Conservation (phyloP, 2,113 vertebrate species). For the Barnardius zonarius region DNA sequence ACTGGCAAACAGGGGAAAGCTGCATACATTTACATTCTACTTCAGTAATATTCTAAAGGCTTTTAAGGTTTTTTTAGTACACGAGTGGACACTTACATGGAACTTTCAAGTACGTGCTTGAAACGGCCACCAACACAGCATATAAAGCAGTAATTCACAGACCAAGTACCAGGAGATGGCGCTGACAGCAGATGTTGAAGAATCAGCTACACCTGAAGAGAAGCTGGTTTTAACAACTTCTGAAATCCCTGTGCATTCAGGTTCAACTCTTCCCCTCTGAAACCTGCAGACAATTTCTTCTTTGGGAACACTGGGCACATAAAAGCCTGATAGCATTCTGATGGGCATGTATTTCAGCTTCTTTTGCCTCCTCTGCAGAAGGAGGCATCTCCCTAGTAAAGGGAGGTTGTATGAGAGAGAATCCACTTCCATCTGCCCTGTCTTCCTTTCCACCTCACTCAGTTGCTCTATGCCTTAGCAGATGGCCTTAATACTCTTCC, state of each 20-base stretch:
- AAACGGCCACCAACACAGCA: not conserved
- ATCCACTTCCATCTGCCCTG: not conserved
- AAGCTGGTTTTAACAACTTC: not conserved
- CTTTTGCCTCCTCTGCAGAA: not conserved
- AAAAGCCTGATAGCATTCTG: not conserved
- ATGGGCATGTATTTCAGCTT: not conserved
- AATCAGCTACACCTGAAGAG: not conserved
- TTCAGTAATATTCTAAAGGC: not conserved
- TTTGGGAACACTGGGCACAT: not conserved
- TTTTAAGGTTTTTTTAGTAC: not conserved
- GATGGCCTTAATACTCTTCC: not conserved
- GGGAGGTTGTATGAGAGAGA: not conserved
- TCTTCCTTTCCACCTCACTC: not conserved
- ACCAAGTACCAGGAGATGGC: not conserved
- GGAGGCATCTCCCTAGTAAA: not conserved
- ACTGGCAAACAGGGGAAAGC: not conserved
- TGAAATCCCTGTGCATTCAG: not conserved
- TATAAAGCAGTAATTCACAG: not conserved
- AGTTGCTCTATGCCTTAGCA: not conserved
- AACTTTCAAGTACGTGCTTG: accelerated
- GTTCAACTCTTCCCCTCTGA: not conserved
- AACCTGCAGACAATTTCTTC: not conserved
- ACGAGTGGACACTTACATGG: accelerated
- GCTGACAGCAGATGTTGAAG: not conserved
- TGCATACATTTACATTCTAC: not conserved